Evolutionary conservation across 2,797 vertebrate genomes (phyloP), one percentile per base, ranked within the genome.

Genomic region (Capromys pilorides): DNA sequence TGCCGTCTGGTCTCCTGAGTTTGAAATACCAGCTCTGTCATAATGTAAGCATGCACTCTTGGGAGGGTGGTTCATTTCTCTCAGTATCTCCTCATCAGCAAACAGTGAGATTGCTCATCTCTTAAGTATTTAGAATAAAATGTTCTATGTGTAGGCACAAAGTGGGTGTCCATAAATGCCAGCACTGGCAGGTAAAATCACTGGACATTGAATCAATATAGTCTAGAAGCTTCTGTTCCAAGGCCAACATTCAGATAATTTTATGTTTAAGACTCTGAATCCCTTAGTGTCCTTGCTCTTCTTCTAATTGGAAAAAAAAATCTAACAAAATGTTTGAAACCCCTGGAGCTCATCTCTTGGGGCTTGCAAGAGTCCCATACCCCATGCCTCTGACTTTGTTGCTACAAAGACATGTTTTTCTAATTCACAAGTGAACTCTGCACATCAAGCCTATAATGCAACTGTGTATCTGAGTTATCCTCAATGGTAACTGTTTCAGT

Each of bases 381-480:
- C 62, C 71, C 0, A 0, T 31, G 31, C 36, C 21, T 78, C 8
- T 84, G 51, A 88, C 41, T 81, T 85, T 88, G 80, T 91, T 83
- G 73, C 89, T 92, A 51, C 88, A 73, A 87, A 86, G 39, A 71
- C 54, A 19, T 8, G 33, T 97, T 96, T 95, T 92, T 94, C 96
- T 81, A 92, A 95, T 94, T 81, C 54, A 73, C 62, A 96, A 87
- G 93, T 94, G 79, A 97, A 96, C 87, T 97, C 94, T 82, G 80
- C 94, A 51, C 94, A 86, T 73, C 54, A 88, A 95, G 71, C 45
- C 92, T 91, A 13, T 92, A 95, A 93, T 92, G 92, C 0, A 24
- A 59, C 69, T 22, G 8, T 0, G 0, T 39, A 69, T 78, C 91
- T 95, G 41, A 90, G 83, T 93, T 41, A 77, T 10, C 77, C 51